Evolutionary conservation across 2,797 vertebrate genomes (phyloP).

Genomic region (Coccyzus lansbergi): DNA sequence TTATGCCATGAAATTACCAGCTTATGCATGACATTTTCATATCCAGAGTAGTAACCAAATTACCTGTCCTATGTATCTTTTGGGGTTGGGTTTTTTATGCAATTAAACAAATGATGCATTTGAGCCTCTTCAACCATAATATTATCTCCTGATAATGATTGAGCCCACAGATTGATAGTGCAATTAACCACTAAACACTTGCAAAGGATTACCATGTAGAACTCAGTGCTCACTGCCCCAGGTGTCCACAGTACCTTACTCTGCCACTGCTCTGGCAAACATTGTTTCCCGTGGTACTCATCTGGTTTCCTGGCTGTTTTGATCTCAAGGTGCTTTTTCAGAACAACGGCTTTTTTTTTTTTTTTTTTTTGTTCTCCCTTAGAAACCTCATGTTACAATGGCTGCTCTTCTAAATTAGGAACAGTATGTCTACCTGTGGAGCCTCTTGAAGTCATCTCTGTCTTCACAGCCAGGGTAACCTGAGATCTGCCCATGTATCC

Average conservation of each 20-base stretch:
- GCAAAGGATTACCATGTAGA: neutral
- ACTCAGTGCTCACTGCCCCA: neutral
- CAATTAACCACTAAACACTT: neutral
- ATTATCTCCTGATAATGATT: neutral
- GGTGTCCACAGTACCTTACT: neutral
- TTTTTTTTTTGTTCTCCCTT: neutral
- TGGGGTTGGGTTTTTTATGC: neutral
- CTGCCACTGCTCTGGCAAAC: neutral
- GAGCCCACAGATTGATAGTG: neutral
- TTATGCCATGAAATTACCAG: neutral
- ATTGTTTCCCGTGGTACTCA: neutral
- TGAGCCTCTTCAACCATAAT: neutral
- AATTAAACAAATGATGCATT: slow-evolving; percentile 10
- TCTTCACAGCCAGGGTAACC: neutral
- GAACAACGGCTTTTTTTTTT: neutral
- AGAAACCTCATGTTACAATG: neutral
- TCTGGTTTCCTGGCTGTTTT: neutral
- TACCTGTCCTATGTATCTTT: neutral
- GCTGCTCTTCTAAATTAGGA: neutral
- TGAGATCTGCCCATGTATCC: neutral
- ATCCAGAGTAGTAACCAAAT: neutral
- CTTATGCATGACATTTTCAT: slow-evolving; percentile 4
- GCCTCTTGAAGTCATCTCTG: neutral
- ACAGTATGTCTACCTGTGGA: neutral
- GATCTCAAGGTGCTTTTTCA: neutral